A percentile compares a stretch with the other conserved stretches of the same genome.
Evolutionary conservation across 1,140 invertebrate genomes (phyloP).

Genomic region (Lanistes nyassanus): DNA sequence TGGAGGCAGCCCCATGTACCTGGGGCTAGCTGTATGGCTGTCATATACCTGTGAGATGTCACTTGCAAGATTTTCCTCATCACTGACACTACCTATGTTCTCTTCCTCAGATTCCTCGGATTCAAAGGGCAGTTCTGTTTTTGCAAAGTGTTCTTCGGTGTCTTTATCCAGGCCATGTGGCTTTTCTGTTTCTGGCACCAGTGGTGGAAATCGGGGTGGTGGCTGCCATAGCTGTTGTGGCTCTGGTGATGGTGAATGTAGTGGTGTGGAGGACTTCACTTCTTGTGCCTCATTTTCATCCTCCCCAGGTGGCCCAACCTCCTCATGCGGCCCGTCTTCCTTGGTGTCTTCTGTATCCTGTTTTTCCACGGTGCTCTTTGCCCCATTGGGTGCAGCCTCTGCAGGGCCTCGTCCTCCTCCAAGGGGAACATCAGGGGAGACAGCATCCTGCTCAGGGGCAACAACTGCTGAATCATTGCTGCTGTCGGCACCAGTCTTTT

Average conservation of each 20-base stretch:
- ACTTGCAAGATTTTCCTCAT: constrained; percentile 29
- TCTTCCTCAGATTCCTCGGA: constrained; percentile 37
- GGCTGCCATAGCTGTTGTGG: neutral
- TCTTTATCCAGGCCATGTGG: constrained; percentile 1
- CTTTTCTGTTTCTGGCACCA: neutral
- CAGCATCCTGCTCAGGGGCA: neutral
- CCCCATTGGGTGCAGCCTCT: neutral
- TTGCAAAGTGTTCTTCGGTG: neutral
- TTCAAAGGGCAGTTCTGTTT: neutral
- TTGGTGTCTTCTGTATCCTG: constrained; percentile 22
- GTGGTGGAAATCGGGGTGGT: neutral
- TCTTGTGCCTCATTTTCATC: too few relatives aligned
- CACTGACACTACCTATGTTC: constrained; percentile 47
- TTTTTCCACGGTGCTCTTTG: constrained; percentile 15
- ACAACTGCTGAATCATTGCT: neutral
- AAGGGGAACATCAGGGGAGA: too few relatives aligned
- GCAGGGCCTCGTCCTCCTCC: too few relatives aligned
- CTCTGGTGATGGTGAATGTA: neutral
- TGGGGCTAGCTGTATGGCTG: neutral
- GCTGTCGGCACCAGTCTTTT: neutral
- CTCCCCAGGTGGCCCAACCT: neutral
- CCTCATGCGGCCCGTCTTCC: constrained; percentile 5
- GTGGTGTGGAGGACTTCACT: neutral
- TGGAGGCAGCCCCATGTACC: neutral
- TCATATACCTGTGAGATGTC: constrained; percentile 19